Evolutionary conservation across 2,888 invertebrate species (phyloP), one percentile per base, ranked within the genome.

Genomic region (Willowsia nigromaculata): DNA sequence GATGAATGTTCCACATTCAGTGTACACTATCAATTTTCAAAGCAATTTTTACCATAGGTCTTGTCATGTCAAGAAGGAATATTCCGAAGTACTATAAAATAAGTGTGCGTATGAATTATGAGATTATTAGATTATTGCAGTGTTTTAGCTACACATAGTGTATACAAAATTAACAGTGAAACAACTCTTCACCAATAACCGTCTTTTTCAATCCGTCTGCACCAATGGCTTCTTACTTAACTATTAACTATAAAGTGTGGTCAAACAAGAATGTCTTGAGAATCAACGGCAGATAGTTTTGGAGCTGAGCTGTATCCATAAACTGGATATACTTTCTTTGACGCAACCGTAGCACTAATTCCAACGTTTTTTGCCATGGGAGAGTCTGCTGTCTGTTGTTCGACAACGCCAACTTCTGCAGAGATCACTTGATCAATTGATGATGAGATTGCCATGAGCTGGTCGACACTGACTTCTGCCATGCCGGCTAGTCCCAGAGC

Each of bases 401-500:
- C 92, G 9, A 92, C 91, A 13, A 91, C 92, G 18, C 91, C 91
- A 68, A 93, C 91, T 84, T 92, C 93, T 0, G 90, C 89, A 7
- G 92, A 92, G 56, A 93, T 92, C 53, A 93, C 92, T 91, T 92
- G 91, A 33, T 93, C 93, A 78, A 93, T 92, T 6, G 91, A 90
- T 6, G 89, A 33, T 0, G 93, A 91, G 56, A 91, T 92, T 13
- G 91, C 90, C 50, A 90, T 85, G 11, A 93, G 87, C 80, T 93
- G 91, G n/a, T 93, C 92, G 22, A 90, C 65, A 11, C 86, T 85
- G 5, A 92, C 91, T 15, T 84, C 86, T 13, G 91, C 91, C 91
- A 92, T 91, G 25, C 71, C 83, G 1, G 93, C 91, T 43, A 93
- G 53, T n/a, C 88, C 90, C 1, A 71, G 18, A 0, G 90, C 92